Conservation (phyloP, 2,113 vertebrate genomes). For the Cyphomyrus plagiostoma region DNA sequence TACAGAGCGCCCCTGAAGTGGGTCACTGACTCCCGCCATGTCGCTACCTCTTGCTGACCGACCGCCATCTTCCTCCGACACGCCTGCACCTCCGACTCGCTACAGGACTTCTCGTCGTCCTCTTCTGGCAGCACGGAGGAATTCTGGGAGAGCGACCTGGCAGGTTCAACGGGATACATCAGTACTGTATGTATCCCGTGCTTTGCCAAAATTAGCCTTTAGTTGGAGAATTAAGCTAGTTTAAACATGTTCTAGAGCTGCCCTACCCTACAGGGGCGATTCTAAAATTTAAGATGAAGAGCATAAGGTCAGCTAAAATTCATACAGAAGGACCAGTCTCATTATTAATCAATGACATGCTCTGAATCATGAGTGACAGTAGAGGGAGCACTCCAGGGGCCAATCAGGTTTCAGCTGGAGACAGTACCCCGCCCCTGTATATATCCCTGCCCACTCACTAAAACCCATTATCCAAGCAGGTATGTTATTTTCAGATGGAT, state of each 20-base stretch:
- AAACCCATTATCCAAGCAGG: background rate
- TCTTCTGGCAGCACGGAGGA: constrained; percentile 87
- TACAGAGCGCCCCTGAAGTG: background rate
- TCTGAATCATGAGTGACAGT: background rate
- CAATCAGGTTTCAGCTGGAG: background rate
- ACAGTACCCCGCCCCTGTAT: background rate
- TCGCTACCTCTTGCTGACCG: constrained; percentile 66
- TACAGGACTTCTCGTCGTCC: constrained; percentile 83
- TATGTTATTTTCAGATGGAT: background rate
- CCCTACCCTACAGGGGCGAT: background rate
- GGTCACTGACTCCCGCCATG: background rate
- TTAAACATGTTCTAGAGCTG: background rate
- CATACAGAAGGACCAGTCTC: background rate
- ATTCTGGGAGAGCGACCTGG: constrained; percentile 83
- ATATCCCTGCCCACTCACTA: background rate
- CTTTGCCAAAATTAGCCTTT: background rate
- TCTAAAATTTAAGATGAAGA: background rate
- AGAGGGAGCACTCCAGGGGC: background rate
- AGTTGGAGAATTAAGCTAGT: background rate
- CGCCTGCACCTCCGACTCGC: constrained; percentile 71
- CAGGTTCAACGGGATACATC: constrained; percentile 17
- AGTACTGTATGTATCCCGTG: background rate
- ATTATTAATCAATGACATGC: background rate
- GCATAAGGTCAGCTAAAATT: background rate
- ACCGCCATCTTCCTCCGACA: constrained; percentile 63